Percentiles rank a stretch among this genome's conserved stretches.
These are phyloP conservation scores for Drosophila seguyi DNA, from an alignment of 1,140 invertebrate species.

Conservation along the genomic window DNA sequence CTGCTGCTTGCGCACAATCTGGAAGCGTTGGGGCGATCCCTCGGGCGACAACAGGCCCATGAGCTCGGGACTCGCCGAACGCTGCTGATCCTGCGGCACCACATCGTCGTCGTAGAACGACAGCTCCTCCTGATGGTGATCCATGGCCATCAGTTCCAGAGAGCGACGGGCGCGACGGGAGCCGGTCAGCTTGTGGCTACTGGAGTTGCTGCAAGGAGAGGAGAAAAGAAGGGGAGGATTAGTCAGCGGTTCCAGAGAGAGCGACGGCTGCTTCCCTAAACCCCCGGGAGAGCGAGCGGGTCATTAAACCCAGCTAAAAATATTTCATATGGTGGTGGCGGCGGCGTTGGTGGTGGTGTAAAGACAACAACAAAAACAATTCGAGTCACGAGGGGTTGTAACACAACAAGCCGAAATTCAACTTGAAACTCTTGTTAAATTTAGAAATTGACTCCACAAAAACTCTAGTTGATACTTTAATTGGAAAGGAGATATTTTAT, in stretches of 20 bases:
- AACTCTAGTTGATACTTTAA: not conserved
- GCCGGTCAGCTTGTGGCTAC: constrained; percentile 55
- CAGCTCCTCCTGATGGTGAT: constrained; percentile 59
- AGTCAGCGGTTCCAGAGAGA: constrained; percentile 58
- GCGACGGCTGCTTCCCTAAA: constrained; percentile 49
- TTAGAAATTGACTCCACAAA: constrained; percentile 1
- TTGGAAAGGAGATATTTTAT: not conserved
- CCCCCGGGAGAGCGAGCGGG: constrained; percentile 44
- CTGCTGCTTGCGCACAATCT: constrained; percentile 68
- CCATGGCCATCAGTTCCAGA: constrained; percentile 69
- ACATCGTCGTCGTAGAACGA: constrained; percentile 76
- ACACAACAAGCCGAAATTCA: constrained; percentile 38
- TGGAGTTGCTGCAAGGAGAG: constrained; percentile 38
- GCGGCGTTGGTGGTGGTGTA: constrained; percentile 63
- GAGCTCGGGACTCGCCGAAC: constrained; percentile 66
- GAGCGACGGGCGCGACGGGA: constrained; percentile 62
- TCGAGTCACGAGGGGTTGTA: constrained; percentile 49
- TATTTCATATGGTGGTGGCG: constrained; percentile 49
- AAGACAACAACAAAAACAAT: constrained; percentile 43
- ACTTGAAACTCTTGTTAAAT: constrained; percentile 10
- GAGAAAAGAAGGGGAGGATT: constrained; percentile 50
- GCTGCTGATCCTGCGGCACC: constrained; percentile 47
- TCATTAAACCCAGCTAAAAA: constrained; percentile 83
- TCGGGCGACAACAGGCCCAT: constrained; percentile 78
- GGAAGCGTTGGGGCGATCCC: constrained; percentile 75